These are phyloP conservation scores for Lepilemur ruficaudatus DNA, from an alignment of 2,797 vertebrate species.

Conservation along the genomic window DNA sequence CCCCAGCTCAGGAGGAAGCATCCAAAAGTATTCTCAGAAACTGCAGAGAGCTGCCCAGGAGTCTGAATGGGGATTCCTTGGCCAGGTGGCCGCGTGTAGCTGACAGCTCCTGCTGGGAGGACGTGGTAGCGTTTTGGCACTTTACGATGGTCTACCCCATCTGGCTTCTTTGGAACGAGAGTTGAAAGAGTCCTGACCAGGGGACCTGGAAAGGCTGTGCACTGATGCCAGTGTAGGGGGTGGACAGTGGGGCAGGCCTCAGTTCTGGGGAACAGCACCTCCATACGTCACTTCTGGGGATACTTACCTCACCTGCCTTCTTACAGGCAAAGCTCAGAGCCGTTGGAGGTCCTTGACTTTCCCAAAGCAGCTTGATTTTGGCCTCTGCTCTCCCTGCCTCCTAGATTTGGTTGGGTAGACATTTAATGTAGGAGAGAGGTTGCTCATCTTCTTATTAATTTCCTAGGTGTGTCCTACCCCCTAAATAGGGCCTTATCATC, in stretches of 20 bases:
- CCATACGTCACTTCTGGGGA: background rate
- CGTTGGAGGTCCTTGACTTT: background rate
- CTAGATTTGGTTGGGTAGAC: background rate
- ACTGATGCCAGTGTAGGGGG: fast-evolving
- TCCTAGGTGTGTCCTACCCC: background rate
- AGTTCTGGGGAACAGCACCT: background rate
- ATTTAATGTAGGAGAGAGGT: background rate
- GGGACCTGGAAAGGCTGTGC: background rate
- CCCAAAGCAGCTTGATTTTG: background rate
- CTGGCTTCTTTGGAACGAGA: background rate
- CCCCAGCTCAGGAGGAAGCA: background rate
- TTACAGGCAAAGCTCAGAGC: background rate
- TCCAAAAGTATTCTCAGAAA: background rate
- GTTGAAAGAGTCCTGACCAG: background rate
- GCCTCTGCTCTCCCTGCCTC: background rate
- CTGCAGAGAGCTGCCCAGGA: background rate
- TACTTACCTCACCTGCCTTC: background rate
- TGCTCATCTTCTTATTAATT: background rate
- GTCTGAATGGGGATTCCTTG: conserved; percentile 2
- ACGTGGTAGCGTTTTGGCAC: background rate
- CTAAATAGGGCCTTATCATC: background rate
- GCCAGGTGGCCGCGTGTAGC: background rate
- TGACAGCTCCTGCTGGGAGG: background rate
- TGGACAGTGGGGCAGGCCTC: background rate
- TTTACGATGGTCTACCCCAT: background rate